Base-by-base conservation (phyloP, 2,113 vertebrate species). In the Syngnathoides biaculeatus region DNA sequence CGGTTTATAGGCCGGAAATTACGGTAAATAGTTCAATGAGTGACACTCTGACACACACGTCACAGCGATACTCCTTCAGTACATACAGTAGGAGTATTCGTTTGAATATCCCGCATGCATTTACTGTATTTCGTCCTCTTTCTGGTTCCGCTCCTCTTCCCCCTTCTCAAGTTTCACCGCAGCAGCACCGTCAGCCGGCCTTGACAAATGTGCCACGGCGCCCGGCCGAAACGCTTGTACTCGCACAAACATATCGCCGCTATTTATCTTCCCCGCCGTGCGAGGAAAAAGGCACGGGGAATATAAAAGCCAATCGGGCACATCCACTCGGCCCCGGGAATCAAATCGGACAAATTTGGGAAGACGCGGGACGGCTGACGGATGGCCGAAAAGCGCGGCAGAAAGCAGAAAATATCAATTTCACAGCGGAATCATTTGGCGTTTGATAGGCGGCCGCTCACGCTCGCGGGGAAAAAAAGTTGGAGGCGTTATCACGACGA, bases 161-260 rank as follows among this genome's bases (percentile, higher is more conserved):
- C 77, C 72, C 67, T 53, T 22, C 22, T 27, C 17, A 26, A 19
- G 26, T 26, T 57, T 26, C 55, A 57, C 55, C 24, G 19, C 26
- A 57, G 64, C 81, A 72, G 74, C 77, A 59, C 67, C 73, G 79
- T 87, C 85, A 85, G 79, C 83, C 72, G 69, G 27, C 17, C 64
- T 73, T 88, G 84, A 91, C 77, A 82, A 87, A 90, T 90, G 82
- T 69, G 67, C 77, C 56, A 66, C 76, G 24, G 22, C 22, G 52
- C 70, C 71, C n/a, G n/a, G 13, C 73, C 67, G 82, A 84, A 90
- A 80, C 52, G 87, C 87, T 85, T 84, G 87, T 83, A 81, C 84
- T 84, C 84, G 89, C 88, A 89, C 84, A 89, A 90, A 89, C 79
- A 80, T 85, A 88, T 88, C 85, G 78, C 69, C 59, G 84, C 85